Evolutionary conservation across 2,113 vertebrate species (phyloP).

Genomic region (Sylvietta virens): DNA sequence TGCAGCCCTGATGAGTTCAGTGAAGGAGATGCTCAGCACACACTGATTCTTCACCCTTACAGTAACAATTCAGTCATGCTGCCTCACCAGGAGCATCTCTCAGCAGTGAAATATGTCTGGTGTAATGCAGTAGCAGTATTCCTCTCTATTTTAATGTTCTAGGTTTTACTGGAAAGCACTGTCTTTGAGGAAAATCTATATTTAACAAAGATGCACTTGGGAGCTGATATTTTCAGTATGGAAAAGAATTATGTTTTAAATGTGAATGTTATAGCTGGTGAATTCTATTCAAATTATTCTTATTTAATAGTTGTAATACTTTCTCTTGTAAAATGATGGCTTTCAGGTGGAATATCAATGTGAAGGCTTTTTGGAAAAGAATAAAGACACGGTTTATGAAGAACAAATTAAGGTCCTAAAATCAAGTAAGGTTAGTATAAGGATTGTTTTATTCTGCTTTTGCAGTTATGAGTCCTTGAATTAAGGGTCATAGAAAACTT

Average conservation of each 20-base stretch:
- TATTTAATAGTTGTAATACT: neutral
- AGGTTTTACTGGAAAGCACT: neutral
- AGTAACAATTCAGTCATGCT: neutral
- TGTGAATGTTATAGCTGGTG: neutral
- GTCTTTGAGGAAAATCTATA: neutral
- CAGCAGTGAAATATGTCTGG: neutral
- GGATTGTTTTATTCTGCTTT: neutral
- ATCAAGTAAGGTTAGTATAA: slow-evolving; percentile 89
- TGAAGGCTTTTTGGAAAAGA: slow-evolving; percentile 97
- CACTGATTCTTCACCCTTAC: neutral
- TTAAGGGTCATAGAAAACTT: neutral
- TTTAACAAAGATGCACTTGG: neutral
- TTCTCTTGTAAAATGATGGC: neutral
- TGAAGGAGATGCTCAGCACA: neutral
- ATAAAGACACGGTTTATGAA: slow-evolving; percentile 98
- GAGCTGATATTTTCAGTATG: neutral
- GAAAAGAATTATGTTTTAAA: neutral
- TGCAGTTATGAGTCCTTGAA: neutral
- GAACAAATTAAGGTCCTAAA: slow-evolving; percentile 96
- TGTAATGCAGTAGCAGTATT: neutral
- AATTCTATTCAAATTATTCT: neutral
- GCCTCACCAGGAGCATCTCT: neutral
- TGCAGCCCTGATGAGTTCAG: neutral
- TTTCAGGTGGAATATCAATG: slow-evolving; percentile 97
- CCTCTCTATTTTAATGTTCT: neutral